phyloP scores from a whole-genome alignment of 2,113 vertebrate genomes.

The Sterrhoptilus dennistouni region DNA sequence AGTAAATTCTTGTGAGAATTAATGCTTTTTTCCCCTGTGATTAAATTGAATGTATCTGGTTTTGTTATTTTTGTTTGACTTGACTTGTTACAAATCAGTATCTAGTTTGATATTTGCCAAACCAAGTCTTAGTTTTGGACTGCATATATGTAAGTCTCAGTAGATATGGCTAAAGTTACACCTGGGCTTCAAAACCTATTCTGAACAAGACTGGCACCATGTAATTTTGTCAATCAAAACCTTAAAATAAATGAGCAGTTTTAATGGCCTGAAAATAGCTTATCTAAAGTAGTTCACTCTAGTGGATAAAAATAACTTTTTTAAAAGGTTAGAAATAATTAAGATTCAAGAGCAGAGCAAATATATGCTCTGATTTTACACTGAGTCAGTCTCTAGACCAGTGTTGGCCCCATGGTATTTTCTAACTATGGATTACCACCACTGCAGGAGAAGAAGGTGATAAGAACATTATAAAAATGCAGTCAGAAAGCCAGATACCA shows the following conservation, averaged over 20 bases:
- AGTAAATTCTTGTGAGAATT: not conserved
- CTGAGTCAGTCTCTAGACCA: not conserved
- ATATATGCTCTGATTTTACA: not conserved
- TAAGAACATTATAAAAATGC: not conserved
- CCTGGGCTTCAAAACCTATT: not conserved
- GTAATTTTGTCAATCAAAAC: not conserved
- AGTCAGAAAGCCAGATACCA: not conserved
- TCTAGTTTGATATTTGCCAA: not conserved
- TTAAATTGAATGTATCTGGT: not conserved
- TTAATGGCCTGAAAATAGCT: not conserved
- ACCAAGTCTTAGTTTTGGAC: not conserved
- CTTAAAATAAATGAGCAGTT: not conserved
- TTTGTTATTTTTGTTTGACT: not conserved
- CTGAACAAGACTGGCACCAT: not conserved
- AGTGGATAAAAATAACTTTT: not conserved
- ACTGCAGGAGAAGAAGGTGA: not conserved
- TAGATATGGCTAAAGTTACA: not conserved
- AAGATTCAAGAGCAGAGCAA: not conserved
- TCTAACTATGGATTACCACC: not conserved
- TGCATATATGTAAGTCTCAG: not conserved
- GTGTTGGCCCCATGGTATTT: not conserved
- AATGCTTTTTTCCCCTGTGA: not conserved
- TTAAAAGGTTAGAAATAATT: not conserved
- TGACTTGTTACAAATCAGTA: not conserved
- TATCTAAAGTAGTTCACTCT: not conserved